A percentile compares a stretch with the other conserved stretches of the same genome.
These are phyloP conservation scores for Amazona ochrocephala DNA, from an alignment of 2,797 vertebrate genomes.

Conservation along the genomic window DNA sequence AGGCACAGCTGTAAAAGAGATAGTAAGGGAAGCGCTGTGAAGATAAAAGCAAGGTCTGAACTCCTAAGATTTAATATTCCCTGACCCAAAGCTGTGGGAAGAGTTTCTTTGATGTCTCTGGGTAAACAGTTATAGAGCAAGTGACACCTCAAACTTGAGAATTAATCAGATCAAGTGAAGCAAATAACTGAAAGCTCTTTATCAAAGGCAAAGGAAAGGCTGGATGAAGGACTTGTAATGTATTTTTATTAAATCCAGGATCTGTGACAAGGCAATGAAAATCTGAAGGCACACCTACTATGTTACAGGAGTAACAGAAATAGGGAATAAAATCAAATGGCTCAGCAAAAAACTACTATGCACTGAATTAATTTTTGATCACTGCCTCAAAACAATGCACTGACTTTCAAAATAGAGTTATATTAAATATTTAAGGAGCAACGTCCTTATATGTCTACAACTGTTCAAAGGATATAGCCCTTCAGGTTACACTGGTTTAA, in stretches of 20 bases:
- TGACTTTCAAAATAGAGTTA: not conserved
- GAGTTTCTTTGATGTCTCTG: not conserved
- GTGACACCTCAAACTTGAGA: not conserved
- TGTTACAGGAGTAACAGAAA: not conserved
- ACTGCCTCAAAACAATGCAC: not conserved
- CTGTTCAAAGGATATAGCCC: conserved; percentile 1
- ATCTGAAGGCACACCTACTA: not conserved
- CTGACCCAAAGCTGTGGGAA: not conserved
- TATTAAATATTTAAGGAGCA: conserved; percentile 38
- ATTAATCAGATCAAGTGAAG: not conserved
- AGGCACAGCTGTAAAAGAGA: not conserved
- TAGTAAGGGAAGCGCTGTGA: not conserved
- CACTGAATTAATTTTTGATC: not conserved
- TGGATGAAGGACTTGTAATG: not conserved
- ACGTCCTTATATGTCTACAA: not conserved
- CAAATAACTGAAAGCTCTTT: not conserved
- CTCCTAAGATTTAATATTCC: not conserved
- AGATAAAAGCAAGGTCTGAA: not conserved
- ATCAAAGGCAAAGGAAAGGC: not conserved
- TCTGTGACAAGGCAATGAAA: not conserved
- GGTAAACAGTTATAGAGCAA: not conserved
- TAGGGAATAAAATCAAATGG: not conserved
- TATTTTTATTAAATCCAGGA: not conserved
- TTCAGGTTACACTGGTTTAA: not conserved
- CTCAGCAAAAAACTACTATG: not conserved